phyloP scores from a whole-genome alignment of 2,797 vertebrate genomes.

The Catharus ustulatus region DNA sequence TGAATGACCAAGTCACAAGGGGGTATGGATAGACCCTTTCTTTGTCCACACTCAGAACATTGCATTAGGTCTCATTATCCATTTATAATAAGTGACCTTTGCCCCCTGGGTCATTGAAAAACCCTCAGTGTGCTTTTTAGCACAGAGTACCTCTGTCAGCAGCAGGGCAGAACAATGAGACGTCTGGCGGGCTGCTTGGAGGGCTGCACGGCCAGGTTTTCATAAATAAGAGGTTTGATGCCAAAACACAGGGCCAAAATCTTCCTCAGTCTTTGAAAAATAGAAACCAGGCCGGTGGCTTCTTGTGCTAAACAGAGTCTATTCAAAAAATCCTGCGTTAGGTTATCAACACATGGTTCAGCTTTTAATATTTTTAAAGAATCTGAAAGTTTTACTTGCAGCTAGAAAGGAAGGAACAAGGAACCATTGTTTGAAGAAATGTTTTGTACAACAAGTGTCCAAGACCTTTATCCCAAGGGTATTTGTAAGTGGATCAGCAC shows the following conservation, averaged over 20 bases:
- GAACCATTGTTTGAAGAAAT: constrained; percentile 51
- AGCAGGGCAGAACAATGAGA: constrained; percentile 74
- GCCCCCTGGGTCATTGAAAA: constrained; percentile 85
- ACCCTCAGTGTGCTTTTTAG: constrained; percentile 85
- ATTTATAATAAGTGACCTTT: constrained; percentile 87
- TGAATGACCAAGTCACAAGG: constrained; percentile 84
- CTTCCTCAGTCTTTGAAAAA: constrained; percentile 38
- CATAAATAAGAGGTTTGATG: constrained; percentile 58
- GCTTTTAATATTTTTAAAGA: background rate
- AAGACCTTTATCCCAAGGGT: constrained; percentile 66
- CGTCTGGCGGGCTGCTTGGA: constrained; percentile 67
- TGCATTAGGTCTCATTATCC: constrained; percentile 91
- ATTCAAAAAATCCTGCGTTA: background rate
- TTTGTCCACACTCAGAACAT: constrained; percentile 84
- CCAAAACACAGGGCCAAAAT: constrained; percentile 54
- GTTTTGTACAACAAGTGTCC: constrained; percentile 56
- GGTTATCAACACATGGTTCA: background rate
- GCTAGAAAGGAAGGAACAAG: constrained; percentile 48
- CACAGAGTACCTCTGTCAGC: constrained; percentile 81
- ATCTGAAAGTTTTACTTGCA: background rate
- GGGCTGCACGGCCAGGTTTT: constrained; percentile 64
- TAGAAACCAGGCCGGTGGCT: background rate
- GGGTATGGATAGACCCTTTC: constrained; percentile 81
- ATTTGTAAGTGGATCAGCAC: constrained; percentile 60
- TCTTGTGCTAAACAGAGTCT: background rate